Base-by-base conservation (phyloP, 2,113 vertebrate genomes). In the Myrmophylax atrothorax region DNA sequence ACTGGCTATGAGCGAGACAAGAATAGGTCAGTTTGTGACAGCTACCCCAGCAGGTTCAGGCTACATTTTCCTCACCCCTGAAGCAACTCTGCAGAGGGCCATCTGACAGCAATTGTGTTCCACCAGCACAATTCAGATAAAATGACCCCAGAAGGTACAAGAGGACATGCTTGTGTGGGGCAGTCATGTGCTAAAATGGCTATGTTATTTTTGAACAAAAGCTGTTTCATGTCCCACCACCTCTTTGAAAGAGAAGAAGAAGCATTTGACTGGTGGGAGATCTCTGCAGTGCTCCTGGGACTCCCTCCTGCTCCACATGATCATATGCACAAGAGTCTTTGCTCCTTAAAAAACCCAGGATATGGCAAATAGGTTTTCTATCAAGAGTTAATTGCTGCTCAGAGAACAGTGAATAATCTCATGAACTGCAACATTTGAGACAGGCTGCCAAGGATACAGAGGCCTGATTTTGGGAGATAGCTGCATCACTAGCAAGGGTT, bases 171-270 rank as follows among this genome's bases (percentile, higher is more conserved):
- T 22, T 14, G 14, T 28, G 12, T 18, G 26, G 44, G 8, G 7
- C 13, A 55, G 38, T 42, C 69, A 19, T 0, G 10, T 59, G 20
- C 44, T 84, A 25, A 89, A 84, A 78, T 47, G 12, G 20, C 13
- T 2, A 9, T 0, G 0, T 50, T 59, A 35, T 60, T 89, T 84
- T 52, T 64, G n/a, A 62, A 62, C 0, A 1, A 79, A 76, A 93
- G 49, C 25, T 83, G 28, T 28, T 83, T 83, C 49, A 56, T n/a
- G 26, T 73, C 38, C 47, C 58, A 64, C 38, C 12, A 17, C 7
- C 20, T n/a, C 40, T 72, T 50, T 42, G 69, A 73, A n/a, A 26
- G 60, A 87, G 29, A 42, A 59, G 10, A 89, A 38, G 24, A 56
- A 89, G 38, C 16, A 68, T 24, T 42, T 68, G 67, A 87, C 56